These are phyloP conservation scores for Nomada lathburiana DNA, from an alignment of 2,888 invertebrate genomes.

Conservation along the genomic window DNA sequence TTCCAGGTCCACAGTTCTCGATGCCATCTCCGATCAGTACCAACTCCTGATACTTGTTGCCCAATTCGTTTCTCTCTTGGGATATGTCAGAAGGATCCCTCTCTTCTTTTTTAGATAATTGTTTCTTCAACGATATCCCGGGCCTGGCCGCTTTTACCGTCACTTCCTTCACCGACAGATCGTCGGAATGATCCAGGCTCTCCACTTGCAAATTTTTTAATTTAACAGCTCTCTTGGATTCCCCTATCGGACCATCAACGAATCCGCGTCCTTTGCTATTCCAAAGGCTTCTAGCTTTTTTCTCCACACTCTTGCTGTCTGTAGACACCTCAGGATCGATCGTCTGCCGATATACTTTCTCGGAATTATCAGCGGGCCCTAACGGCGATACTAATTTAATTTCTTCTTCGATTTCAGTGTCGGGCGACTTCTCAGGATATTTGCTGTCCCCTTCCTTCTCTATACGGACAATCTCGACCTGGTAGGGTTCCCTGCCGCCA, in stretches of 20 bases:
- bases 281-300: slow-evolving; percentile 33
- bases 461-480: slow-evolving; percentile 67
- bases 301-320: not conserved
- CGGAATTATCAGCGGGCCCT: not conserved
- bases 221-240: not conserved
- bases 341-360: slow-evolving; percentile 33
- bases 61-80: slow-evolving; percentile 46
- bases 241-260: not conserved
- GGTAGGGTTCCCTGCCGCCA: slow-evolving; percentile 64
- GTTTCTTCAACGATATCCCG: slow-evolving; percentile 64
- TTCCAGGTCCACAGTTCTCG: slow-evolving; percentile 91
- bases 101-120: slow-evolving; percentile 50
- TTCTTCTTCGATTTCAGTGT: not conserved
- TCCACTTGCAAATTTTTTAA: not conserved
- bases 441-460: slow-evolving; percentile 44
- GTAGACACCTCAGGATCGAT: slow-evolving; percentile 2
- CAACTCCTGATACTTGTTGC: slow-evolving; percentile 80
- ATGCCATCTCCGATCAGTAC: slow-evolving; percentile 88
- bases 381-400: not conserved
- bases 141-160: slow-evolving; percentile 26
- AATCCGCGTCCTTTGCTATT: not conserved
- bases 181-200: slow-evolving; percentile 32
- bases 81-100: slow-evolving; percentile 1
- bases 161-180: slow-evolving; percentile 31
- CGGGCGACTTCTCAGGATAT: not conserved